Conservation (phyloP, 1,140 invertebrate genomes). For the Trichonephila clavipes region DNA sequence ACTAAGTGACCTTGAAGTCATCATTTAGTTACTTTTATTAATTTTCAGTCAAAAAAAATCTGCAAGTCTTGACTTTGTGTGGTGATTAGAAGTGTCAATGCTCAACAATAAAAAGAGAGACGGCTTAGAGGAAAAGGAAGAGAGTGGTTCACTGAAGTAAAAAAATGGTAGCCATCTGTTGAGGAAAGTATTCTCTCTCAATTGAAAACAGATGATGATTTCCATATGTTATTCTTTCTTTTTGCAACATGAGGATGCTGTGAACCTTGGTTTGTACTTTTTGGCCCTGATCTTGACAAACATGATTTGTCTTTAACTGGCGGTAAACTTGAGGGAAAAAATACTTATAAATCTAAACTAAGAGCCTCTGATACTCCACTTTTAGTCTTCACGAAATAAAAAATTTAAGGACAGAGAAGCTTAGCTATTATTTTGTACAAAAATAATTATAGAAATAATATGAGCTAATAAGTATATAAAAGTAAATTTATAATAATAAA, state of each 20-base stretch:
- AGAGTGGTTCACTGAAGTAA: neutral
- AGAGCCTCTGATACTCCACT: neutral
- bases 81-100: too few relatives aligned
- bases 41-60: neutral
- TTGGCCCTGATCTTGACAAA: slow-evolving; percentile 30
- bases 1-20: too few relatives aligned
- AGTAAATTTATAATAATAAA: too few relatives aligned
- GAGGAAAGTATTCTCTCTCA: slow-evolving; percentile 7
- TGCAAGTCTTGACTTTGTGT: too few relatives aligned
- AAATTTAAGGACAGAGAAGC: neutral
- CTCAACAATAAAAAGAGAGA: neutral
- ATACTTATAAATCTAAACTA: neutral
- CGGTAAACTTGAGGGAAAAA: neutral
- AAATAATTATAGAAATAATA: too few relatives aligned
- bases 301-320: neutral
- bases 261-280: neutral
- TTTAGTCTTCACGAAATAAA: neutral
- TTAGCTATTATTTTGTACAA: too few relatives aligned
- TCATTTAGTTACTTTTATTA: too few relatives aligned
- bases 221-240: slow-evolving; percentile 2
- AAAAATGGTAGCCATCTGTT: slow-evolving; percentile 7
- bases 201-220: slow-evolving; percentile 15
- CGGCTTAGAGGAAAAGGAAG: neutral
- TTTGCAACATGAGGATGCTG: neutral
- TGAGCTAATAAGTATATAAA: too few relatives aligned